Base-by-base conservation (phyloP, 2,888 invertebrate species). In the Eumacrocentrus americanus region DNA sequence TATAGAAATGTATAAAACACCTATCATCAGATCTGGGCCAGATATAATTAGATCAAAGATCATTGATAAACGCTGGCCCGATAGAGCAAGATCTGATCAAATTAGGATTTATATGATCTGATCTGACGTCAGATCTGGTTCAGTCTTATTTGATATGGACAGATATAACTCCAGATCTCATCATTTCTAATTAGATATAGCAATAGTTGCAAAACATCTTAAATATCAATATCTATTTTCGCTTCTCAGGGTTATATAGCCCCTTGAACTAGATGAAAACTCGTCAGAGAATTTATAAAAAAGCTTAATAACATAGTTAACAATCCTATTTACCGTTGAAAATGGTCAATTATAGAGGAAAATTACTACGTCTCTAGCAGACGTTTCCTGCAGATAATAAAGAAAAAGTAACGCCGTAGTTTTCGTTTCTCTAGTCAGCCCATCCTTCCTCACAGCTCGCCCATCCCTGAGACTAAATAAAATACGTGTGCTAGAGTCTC, bases 391-490 rank as follows among this genome's bases (percentile, higher is more conserved):
- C 29, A 29, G 29, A 29, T 29, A 29, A 29, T 29, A 29, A 29
- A 29, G 29, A 29, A 29, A 29, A 29, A 29, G 29, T 29, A 29
- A 29, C 5, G 29, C 9, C 29, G 9, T 29, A 29, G 29, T 29
- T 29, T 29, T 29, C 5, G 5, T 29, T 29, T 29, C 9, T 29
- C 9, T 29, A 4, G 29, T 29, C 5, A 4, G 29, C 44, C n/a
- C 44, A 7, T 20, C 20, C 11, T 44, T 48, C 12, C 48, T 25
- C 25, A 2, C 4, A 7, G 25, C 22, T 37, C 20, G 14, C 11
- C 29, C 29, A 23, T 9, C 18, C 12, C 42, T 46, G 11, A 14
- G 54, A 67, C 68, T 70, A 72, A 75, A 73, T 73, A 73, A 75
- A 74, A 73, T 74, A 73, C 72, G 67, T 22, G 25, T 16, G 46